These are phyloP conservation scores for Drosophila prosaltans DNA, from an alignment of 1,140 invertebrate genomes.

Conservation along the genomic window DNA sequence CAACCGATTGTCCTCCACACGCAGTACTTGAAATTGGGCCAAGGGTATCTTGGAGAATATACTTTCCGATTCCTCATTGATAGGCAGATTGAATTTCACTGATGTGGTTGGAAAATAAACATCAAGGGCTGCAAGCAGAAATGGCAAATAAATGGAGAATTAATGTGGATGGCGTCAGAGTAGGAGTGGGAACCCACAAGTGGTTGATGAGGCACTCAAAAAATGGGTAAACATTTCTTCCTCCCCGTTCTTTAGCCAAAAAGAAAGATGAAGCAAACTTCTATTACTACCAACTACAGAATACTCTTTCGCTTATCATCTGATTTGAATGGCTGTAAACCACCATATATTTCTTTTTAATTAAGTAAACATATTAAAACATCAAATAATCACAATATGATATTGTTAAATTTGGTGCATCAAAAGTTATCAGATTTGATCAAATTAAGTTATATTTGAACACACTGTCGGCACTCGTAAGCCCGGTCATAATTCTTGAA, in stretches of 20 bases:
- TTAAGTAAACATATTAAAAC: no score
- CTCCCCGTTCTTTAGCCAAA: no score
- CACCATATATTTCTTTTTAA: no score
- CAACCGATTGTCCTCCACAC: constrained; percentile 49
- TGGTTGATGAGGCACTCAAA: constrained; percentile 4
- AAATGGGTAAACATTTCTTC: no score
- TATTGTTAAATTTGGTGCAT: background rate
- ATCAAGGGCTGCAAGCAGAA: constrained; percentile 56
- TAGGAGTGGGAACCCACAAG: constrained; percentile 21
- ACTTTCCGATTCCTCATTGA: constrained; percentile 78
- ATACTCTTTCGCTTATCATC: no score
- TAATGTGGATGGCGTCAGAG: constrained; percentile 42
- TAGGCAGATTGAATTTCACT: constrained; percentile 75
- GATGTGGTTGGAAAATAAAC: constrained; percentile 79
- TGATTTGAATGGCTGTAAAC: no score
- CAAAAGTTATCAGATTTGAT: background rate
- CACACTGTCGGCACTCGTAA: background rate
- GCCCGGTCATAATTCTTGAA: constrained; percentile 11
- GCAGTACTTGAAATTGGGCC: constrained; percentile 76
- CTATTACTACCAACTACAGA: no score
- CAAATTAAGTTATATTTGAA: background rate
- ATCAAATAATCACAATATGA: no score
- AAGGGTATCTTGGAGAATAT: constrained; percentile 80
- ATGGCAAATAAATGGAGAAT: constrained; percentile 23
- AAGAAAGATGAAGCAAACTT: no score